Conservation (phyloP, 2,797 vertebrate genomes). For the Odontamblyopus rebecca region DNA sequence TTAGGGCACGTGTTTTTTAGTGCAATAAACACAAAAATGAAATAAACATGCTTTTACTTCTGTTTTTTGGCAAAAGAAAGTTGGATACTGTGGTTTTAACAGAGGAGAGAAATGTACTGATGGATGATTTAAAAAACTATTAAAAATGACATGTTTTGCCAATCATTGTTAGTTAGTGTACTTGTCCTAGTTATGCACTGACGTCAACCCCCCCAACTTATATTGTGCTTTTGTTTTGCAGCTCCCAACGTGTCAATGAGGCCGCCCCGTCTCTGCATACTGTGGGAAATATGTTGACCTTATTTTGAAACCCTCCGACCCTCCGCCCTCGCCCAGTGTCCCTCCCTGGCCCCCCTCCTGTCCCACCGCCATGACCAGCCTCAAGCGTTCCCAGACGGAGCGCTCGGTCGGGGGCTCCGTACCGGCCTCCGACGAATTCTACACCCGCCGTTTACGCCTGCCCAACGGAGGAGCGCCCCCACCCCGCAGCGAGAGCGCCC, state of each 20-base stretch:
- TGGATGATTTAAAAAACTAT: no score
- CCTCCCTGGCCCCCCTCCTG: slow-evolving; percentile 55
- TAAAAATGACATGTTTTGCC: no score
- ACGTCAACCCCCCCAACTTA: slow-evolving; percentile 1
- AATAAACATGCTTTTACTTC: no score
- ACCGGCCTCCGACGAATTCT: slow-evolving; percentile 94
- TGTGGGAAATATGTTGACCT: slow-evolving; percentile 63
- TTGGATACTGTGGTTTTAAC: no score
- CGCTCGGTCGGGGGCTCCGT: slow-evolving; percentile 91
- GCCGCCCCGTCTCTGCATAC: slow-evolving; percentile 43
- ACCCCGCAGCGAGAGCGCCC: slow-evolving; percentile 88
- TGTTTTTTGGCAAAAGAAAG: no score
- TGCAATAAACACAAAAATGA: no score
- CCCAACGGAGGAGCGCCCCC: slow-evolving; percentile 94
- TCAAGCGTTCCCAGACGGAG: slow-evolving; percentile 98
- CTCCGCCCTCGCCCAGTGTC: slow-evolving; percentile 51
- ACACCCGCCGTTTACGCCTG: slow-evolving; percentile 92
- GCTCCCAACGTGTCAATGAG: slow-evolving; percentile 60
- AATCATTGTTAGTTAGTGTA: neutral
- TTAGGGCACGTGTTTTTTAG: no score
- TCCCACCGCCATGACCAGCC: slow-evolving; percentile 90
- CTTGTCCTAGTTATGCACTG: neutral
- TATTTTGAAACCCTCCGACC: slow-evolving; percentile 68
- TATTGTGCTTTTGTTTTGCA: slow-evolving; percentile 34
- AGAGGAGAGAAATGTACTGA: no score